A percentile compares a stretch with the other conserved stretches of the same genome.
phyloP scores from a whole-genome alignment of 1,140 invertebrate genomes.

The Orchestia grillus region DNA sequence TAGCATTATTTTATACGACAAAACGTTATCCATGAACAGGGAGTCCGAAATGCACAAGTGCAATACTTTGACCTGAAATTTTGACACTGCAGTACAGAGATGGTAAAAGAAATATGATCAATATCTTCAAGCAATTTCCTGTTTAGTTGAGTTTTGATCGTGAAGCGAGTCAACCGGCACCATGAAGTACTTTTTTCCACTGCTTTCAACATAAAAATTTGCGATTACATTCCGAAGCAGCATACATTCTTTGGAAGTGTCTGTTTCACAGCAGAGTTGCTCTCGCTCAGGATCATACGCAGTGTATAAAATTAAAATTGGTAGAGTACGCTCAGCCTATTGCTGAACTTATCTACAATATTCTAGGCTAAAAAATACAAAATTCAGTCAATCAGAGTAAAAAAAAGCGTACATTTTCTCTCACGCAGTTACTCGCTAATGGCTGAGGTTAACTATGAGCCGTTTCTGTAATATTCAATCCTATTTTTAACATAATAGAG shows the following conservation, averaged over 20 bases:
- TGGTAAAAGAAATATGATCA: too few relatives aligned
- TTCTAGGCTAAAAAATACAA: neutral
- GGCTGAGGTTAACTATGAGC: neutral
- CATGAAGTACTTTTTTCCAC: neutral
- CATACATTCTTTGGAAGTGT: neutral
- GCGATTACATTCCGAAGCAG: neutral
- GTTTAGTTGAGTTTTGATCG: neutral
- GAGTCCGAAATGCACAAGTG: neutral
- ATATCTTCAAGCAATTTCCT: too few relatives aligned
- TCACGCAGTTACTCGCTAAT: neutral
- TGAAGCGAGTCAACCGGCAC: neutral
- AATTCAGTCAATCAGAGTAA: neutral
- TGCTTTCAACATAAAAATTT: too few relatives aligned
- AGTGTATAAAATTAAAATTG: too few relatives aligned
- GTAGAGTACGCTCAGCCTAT: neutral
- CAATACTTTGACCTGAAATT: neutral
- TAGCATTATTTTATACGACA: neutral
- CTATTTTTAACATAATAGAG: neutral
- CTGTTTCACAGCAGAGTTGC: too few relatives aligned
- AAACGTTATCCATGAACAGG: neutral
- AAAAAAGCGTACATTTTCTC: neutral
- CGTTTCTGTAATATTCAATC: too few relatives aligned
- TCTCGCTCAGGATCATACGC: too few relatives aligned
- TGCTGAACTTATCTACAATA: neutral
- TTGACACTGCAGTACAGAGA: neutral